Percentiles rank a stretch among this genome's conserved stretches.
Conservation (phyloP, 2,888 invertebrate genomes). For the Diarsia brunnea region DNA sequence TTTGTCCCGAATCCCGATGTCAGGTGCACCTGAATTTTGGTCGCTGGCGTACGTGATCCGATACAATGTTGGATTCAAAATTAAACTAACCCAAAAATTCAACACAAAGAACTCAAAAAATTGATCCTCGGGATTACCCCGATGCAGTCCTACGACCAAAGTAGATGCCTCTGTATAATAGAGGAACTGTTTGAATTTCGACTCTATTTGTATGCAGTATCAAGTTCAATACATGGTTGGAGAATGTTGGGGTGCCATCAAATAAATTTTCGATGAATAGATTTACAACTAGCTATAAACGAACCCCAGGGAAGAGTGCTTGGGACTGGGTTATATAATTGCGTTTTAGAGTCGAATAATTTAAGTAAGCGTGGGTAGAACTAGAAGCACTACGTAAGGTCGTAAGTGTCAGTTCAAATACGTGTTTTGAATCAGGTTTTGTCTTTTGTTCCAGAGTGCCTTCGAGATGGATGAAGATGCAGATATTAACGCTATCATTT, state of each 20-base stretch:
- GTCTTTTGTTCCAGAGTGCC: slow-evolving; percentile 70
- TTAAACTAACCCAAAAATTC: slow-evolving; percentile 57
- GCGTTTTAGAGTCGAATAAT: slow-evolving; percentile 56
- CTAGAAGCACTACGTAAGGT: slow-evolving; percentile 42
- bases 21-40: slow-evolving; percentile 69
- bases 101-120: slow-evolving; percentile 77
- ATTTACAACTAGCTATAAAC: slow-evolving; percentile 78
- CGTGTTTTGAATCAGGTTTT: slow-evolving; percentile 30
- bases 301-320: slow-evolving; percentile 70
- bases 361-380: slow-evolving; percentile 44
- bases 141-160: slow-evolving; percentile 67
- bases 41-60: slow-evolving; percentile 71
- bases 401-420: slow-evolving; percentile 36
- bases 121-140: slow-evolving; percentile 77
- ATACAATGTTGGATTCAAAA: slow-evolving; percentile 58
- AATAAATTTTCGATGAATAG: slow-evolving; percentile 75
- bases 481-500: slow-evolving; percentile 70
- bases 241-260: slow-evolving; percentile 52
- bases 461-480: slow-evolving; percentile 72
- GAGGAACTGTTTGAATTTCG: slow-evolving; percentile 48
- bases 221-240: slow-evolving; percentile 51
- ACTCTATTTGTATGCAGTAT: slow-evolving; percentile 52
- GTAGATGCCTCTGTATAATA: slow-evolving; percentile 16
- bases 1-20: slow-evolving; percentile 67
- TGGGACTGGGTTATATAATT: slow-evolving; percentile 68